Evolutionary conservation across 2,113 vertebrate species (phyloP).

Genomic region (Polyodon spathula): DNA sequence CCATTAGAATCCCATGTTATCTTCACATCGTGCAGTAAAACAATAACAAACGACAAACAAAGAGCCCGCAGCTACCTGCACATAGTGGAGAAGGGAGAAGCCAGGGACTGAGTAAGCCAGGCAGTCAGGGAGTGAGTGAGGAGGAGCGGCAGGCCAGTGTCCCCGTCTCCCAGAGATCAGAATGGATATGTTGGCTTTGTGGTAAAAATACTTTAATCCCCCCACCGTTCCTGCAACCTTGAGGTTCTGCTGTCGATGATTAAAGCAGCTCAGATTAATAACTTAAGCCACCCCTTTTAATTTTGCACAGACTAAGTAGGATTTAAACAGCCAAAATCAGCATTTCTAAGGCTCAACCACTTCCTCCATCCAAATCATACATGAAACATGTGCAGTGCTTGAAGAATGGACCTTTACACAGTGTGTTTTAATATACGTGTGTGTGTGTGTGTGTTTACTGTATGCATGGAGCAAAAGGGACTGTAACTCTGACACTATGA

Average conservation of each 20-base stretch:
- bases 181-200: slow-evolving; percentile 45
- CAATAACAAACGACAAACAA: slow-evolving; percentile 6
- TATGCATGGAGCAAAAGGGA: too few species aligned
- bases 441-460: too few species aligned
- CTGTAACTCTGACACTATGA: too few species aligned
- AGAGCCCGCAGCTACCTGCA: background rate
- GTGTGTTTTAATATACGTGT: too few species aligned
- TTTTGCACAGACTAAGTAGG: slow-evolving; percentile 40
- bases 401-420: too few species aligned
- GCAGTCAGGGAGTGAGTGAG: slow-evolving; percentile 4
- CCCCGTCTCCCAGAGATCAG: slow-evolving; percentile 18
- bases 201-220: slow-evolving; percentile 81
- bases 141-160: slow-evolving; percentile 4
- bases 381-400: background rate
- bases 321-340: slow-evolving; percentile 18
- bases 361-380: background rate
- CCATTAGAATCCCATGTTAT: slow-evolving; percentile 73
- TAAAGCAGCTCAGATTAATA: slow-evolving; percentile 90
- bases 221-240: slow-evolving; percentile 55
- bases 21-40: slow-evolving; percentile 38
- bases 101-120: background rate
- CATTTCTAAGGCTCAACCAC: background rate
- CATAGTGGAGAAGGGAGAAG: slow-evolving; percentile 10
- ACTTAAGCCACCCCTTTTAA: slow-evolving; percentile 83
- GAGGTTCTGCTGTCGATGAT: slow-evolving; percentile 63